phyloP scores from a whole-genome alignment of 2,797 vertebrate genomes.

The Psittacula derbiana region DNA sequence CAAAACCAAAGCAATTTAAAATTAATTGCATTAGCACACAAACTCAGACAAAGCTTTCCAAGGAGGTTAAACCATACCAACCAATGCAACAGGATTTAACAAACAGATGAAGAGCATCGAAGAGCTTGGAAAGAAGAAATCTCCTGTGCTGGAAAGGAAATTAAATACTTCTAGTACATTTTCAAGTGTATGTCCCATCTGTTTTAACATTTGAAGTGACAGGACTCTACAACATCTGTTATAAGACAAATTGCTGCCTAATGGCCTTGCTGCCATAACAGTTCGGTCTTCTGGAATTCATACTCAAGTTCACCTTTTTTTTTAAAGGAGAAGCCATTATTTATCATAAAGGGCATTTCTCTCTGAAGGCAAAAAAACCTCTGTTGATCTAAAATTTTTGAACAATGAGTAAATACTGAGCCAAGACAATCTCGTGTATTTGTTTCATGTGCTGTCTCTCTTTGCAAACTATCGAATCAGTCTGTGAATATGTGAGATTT shows the following conservation, averaged over 20 bases:
- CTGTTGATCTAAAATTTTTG: constrained; percentile 12
- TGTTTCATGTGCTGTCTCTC: neutral
- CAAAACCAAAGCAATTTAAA: constrained; percentile 50
- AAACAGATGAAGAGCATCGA: constrained; percentile 37
- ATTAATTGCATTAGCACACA: constrained; percentile 27
- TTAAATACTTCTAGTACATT: constrained; percentile 59
- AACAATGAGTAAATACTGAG: neutral
- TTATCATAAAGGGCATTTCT: constrained; percentile 29
- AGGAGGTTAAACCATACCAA: constrained; percentile 28
- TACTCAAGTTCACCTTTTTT: constrained; percentile 42
- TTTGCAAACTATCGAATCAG: neutral
- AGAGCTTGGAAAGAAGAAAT: constrained; percentile 40
- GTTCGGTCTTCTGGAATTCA: constrained; percentile 52
- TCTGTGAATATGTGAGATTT: neutral
- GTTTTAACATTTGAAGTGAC: constrained; percentile 60
- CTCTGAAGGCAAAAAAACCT: neutral
- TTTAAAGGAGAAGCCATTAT: constrained; percentile 36
- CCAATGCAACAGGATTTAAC: constrained; percentile 30
- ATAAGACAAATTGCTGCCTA: constrained; percentile 66
- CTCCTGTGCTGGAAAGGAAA: constrained; percentile 59
- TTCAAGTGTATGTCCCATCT: constrained; percentile 61
- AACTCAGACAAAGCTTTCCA: constrained; percentile 38
- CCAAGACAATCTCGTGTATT: neutral
- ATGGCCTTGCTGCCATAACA: constrained; percentile 30
- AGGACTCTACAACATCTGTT: constrained; percentile 57